Percentiles rank a stretch among this genome's conserved stretches.
phyloP scores from a whole-genome alignment of 2,113 vertebrate species.

The Raja brachyura region DNA sequence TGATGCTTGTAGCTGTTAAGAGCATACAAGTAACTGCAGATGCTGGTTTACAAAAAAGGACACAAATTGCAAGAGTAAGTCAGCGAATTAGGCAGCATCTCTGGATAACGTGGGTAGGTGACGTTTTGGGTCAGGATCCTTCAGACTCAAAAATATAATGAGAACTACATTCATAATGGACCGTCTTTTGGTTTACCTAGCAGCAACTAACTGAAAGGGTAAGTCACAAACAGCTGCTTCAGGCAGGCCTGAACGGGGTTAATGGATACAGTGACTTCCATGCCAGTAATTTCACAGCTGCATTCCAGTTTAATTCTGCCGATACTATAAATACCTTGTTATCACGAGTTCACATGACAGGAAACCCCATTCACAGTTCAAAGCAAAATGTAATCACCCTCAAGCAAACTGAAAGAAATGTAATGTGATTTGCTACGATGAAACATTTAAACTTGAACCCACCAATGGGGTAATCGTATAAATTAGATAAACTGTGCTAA shows the following conservation, averaged over 20 bases:
- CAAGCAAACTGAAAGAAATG: neutral
- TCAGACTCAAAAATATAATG: no score
- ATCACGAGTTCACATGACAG: neutral
- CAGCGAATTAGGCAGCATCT: no score
- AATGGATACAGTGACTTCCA: conserved; percentile 18
- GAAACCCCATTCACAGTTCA: conserved; percentile 16
- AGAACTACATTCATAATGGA: neutral
- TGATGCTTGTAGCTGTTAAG: no score
- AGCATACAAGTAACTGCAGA: no score
- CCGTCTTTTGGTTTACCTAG: neutral
- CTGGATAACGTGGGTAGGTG: no score
- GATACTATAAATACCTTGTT: neutral
- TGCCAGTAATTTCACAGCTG: neutral
- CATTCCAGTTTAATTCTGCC: conserved; percentile 11
- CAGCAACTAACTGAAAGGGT: neutral
- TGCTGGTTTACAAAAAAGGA: no score
- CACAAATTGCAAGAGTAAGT: no score
- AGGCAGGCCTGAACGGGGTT: no score
- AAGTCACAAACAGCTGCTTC: conserved; percentile 2
- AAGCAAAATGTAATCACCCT: neutral
- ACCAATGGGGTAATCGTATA: neutral
- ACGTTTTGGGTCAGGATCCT: no score
- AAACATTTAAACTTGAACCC: neutral
- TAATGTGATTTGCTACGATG: neutral
- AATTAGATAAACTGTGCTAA: neutral